Evolutionary conservation across 2,888 invertebrate species (phyloP).

Genomic region (Meteorus colon): DNA sequence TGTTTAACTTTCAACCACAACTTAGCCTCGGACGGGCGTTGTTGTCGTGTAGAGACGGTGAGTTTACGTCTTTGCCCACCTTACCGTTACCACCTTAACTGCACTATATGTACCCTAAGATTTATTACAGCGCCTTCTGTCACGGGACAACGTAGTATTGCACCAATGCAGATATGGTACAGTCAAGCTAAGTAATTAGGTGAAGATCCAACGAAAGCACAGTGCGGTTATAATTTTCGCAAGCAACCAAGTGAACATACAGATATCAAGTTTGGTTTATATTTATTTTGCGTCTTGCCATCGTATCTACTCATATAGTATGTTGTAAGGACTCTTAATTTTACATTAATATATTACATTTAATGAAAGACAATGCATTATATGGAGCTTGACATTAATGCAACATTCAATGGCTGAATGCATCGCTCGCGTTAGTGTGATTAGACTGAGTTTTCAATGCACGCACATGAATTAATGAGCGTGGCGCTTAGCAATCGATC

Average conservation of each 20-base stretch:
- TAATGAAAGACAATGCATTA: background rate
- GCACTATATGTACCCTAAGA: constrained; percentile 38
- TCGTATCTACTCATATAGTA: background rate
- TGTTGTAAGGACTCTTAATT: too few species aligned
- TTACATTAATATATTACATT: too few species aligned
- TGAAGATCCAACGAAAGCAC: constrained; percentile 44
- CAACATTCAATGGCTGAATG: background rate
- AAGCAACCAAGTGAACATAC: constrained; percentile 29
- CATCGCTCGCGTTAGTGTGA: background rate
- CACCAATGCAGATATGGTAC: constrained; percentile 45
- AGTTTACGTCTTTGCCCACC: constrained; percentile 21
- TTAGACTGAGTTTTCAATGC: constrained; percentile 9
- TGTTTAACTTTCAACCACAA: constrained; percentile 54
- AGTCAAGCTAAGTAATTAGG: constrained; percentile 50
- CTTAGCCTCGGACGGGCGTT: constrained; percentile 42
- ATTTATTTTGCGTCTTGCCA: background rate
- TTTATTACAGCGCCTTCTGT: constrained; percentile 51
- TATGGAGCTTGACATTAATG: constrained; percentile 1
- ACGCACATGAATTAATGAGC: constrained; percentile 3
- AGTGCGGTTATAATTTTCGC: constrained; percentile 1
- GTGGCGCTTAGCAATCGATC: constrained; percentile 9
- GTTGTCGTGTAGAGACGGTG: constrained; percentile 26
- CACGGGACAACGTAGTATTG: constrained; percentile 41
- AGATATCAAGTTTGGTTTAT: background rate
- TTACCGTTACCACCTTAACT: constrained; percentile 45